Base-by-base conservation (phyloP, 35 echinoderm and acorn worm species). In the Heliocidaris erythrogramma region DNA sequence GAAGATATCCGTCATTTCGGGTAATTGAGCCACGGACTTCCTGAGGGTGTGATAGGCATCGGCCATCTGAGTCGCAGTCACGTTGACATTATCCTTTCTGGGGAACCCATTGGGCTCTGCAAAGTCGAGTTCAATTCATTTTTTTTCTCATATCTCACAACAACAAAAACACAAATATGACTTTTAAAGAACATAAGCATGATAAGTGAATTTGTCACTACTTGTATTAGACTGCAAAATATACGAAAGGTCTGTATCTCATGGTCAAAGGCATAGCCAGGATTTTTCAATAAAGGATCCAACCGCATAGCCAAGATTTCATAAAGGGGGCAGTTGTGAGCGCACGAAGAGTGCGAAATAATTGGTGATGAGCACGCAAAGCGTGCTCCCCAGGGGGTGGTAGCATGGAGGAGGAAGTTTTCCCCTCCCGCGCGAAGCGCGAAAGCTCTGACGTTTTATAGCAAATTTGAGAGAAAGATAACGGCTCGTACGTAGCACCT, bases 61-160 rank as follows among this genome's bases (percentile, higher is more conserved):
- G 31, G 90, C 90, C 49, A 92, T 48, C 48, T 92, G 90, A 3
- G 30, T 30, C 13, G 48, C 30, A 52, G 48, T 92, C 48, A 92
- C 47, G 2, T 9, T 16, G 9, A 92, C 49, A 56, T 92, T 50
- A 12, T 10, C 90, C n/a, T 92, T 92, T 21, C 90, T 48, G 8
- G 27, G 47, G 29, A 42, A 92, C 11, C 90, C 90, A n/a, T 92
- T 52, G 8, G 90, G 90, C n/a, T 92, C 90, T 92, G 90, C 14
- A 10, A 32, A 24, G 85, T 11, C 27, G 10, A 86, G 27, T 30
- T 9, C 6, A 86, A 9, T 30, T 27, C 27, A 86, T 24, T 30
- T 6, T 30, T 30, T 16, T 9, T 86, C 7, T 9, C 27, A 86
- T 86, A 16, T 8, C 4, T 32, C 27, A 86, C 12, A 86, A 42